phyloP scores from a whole-genome alignment of 2,797 vertebrate species.

The Poeciliopsis paucimaculata region DNA sequence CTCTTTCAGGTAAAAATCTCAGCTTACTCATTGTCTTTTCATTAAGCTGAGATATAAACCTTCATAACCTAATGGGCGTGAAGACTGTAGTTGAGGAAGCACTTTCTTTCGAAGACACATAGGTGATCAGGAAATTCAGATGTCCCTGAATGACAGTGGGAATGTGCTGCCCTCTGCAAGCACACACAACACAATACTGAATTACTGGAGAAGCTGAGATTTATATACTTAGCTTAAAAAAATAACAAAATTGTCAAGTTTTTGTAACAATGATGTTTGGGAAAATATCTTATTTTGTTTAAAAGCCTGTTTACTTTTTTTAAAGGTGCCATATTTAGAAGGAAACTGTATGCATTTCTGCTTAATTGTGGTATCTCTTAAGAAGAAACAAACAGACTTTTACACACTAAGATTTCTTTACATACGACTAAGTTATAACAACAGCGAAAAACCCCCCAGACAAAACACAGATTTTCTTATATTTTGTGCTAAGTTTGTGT shows the following conservation, averaged over 20 bases:
- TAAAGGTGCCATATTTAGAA: neutral
- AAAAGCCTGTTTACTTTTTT: neutral
- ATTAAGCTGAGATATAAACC: slow-evolving; percentile 59
- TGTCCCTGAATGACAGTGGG: slow-evolving; percentile 63
- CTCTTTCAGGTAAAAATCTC: slow-evolving; percentile 24
- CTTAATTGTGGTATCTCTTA: neutral
- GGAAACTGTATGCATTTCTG: neutral
- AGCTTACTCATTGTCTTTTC: slow-evolving; percentile 26
- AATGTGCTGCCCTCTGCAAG: slow-evolving; percentile 35
- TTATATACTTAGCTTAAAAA: neutral
- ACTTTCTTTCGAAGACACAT: slow-evolving; percentile 73
- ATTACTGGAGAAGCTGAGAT: slow-evolving; percentile 30
- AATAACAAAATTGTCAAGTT: neutral
- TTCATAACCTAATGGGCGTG: slow-evolving; percentile 63
- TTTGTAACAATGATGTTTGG: neutral
- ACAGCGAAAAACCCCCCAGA: neutral
- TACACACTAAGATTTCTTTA: neutral
- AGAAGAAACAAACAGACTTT: neutral
- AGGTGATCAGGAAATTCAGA: slow-evolving; percentile 62
- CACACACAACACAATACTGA: slow-evolving; percentile 34
- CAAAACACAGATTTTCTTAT: neutral
- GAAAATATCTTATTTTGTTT: neutral
- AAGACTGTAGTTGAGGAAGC: slow-evolving; percentile 65
- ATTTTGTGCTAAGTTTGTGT: slow-evolving; percentile 1
- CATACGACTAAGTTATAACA: neutral